Base-by-base conservation (phyloP, 2,797 vertebrate genomes). In the Xenentodon cancila region DNA sequence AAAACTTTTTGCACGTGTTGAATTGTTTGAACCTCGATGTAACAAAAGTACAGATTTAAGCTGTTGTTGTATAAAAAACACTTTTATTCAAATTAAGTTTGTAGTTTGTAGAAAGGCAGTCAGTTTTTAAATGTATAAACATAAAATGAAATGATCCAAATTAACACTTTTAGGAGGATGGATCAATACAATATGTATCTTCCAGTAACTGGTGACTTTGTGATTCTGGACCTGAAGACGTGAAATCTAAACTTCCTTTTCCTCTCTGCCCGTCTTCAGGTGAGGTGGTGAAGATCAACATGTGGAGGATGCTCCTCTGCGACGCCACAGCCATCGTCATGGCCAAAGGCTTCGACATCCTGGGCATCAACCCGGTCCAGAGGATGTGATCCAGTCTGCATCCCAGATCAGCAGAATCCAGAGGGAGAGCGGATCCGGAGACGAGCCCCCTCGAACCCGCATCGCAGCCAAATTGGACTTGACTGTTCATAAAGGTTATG, bases 271-370 rank as follows among this genome's bases (percentile, higher is more conserved):
- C 34, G 8, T 56, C 4, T 87, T 9, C 90, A 99, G 97, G 97
- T 68, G 92, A 96, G 73, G 95, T 99, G 0, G 18, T 96, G 12
- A 98, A 97, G 84, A 93, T 99, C 69, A 99, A 99, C 89, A 97
- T 97, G 96, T 95, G 95, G 94, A 92, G 97, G 64, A 92, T 99
- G 95, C 90, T 98, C 80, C 90, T 99, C 4, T 98, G 97, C 0
- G 96, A 99, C n/a, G 97, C 97, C 50, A 95, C 94, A 0, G 96
- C 97, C 1, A 69, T 87, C 0, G 1, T 97, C 82, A 99, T 99
- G 97, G 97, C 95, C 58, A 96, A 97, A 88, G 91, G 96, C 8
- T 98, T 99, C 0, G 93, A 97, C 73, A 98, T 99, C 84, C 89
- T 99, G 88, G 97, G 97, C 3, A 93, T 99, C 71, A 96, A 92